Evolutionary conservation across 2,113 vertebrate genomes (phyloP), one percentile per base, ranked within the genome.

Genomic region (Oncorhynchus tshawytscha): DNA sequence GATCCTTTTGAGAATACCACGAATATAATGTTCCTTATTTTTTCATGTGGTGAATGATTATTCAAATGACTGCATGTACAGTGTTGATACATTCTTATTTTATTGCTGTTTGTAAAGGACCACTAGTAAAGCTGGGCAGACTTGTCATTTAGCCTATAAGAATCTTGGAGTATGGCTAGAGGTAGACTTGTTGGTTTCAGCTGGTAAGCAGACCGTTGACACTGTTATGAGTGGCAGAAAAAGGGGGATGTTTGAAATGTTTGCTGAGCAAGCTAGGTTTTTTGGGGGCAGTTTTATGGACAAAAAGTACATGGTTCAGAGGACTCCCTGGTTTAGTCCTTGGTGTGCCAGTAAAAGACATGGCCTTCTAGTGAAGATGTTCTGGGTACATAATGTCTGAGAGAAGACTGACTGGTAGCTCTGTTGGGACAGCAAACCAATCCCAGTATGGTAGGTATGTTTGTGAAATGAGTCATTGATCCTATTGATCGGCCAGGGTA

Each of bases 311-410:
- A 85, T 75, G 12, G 49, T 62, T 51, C 66, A 18, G 29, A 78
- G 77, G 27, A 31, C 12, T 2, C 24, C 64, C 5, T 76, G 70
- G 64, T 65, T 16, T 31, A 75, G 78, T 82, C 75, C 82, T 79
- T 84, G 82, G 84, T 69, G 77, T 86, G 84, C 82, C 85, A 87
- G 70, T 16, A 69, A 71, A 84, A 88, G 86, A 85, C 77, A 85
- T 87, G 81, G 69, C 84, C 75, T 72, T 73, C 75, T 6, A 59
- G 20, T 22, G 5, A 29, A 25, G 6, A 7, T 45, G 71, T n/a
- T 49, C 8, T 69, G 59, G 76, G 72, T 86, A 69, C 76, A 73
- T 75, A 71, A 86, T 76, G 70, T 29, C 60, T 78, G 49, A 67
- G 74, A 77, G 80, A 67, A 22, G 70, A 67, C 24, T 64, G 70